These are phyloP conservation scores for Meteorus cinctellus DNA, from an alignment of 2,888 invertebrate genomes.

Conservation along the genomic window DNA sequence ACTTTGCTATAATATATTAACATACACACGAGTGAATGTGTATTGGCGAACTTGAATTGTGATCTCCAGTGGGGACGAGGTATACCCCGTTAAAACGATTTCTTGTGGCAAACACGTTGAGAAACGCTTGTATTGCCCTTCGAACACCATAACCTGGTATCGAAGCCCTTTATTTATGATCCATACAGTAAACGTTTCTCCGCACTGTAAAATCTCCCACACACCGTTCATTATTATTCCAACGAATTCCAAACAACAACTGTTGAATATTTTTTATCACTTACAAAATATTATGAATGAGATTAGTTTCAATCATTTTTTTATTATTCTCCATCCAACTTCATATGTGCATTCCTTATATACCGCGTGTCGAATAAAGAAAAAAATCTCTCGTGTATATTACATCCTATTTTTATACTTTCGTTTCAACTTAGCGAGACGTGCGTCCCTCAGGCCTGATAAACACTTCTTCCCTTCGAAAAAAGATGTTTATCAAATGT, in stretches of 20 bases:
- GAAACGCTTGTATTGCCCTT: slow-evolving; percentile 1
- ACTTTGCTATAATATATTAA: not conserved
- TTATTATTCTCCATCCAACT: slow-evolving; percentile 4
- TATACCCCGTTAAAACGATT: slow-evolving; percentile 17
- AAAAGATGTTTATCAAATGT: too few relatives aligned
- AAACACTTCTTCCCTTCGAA: too few relatives aligned
- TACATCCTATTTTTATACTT: not conserved
- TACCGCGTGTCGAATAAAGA: not conserved
- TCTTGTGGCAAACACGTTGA: slow-evolving; percentile 28
- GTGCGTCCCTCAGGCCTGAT: too few relatives aligned
- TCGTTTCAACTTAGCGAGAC: not conserved
- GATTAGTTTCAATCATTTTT: slow-evolving; percentile 23
- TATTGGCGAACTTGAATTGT: slow-evolving; percentile 37
- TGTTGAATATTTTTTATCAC: slow-evolving; percentile 14
- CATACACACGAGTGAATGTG: not conserved
- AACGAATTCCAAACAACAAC: slow-evolving; percentile 6
- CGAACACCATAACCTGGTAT: slow-evolving; percentile 15
- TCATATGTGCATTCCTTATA: slow-evolving; percentile 25
- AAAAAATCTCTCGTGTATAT: not conserved
- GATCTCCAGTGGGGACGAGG: slow-evolving; percentile 30
- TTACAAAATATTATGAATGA: slow-evolving; percentile 16
- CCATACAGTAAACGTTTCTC: slow-evolving; percentile 8
- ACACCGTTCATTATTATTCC: slow-evolving; percentile 6
- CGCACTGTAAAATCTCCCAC: slow-evolving; percentile 20
- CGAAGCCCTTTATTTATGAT: slow-evolving; percentile 32